Evolutionary conservation across 2,113 vertebrate species (phyloP).

Genomic region (Lucifuga dentata): DNA sequence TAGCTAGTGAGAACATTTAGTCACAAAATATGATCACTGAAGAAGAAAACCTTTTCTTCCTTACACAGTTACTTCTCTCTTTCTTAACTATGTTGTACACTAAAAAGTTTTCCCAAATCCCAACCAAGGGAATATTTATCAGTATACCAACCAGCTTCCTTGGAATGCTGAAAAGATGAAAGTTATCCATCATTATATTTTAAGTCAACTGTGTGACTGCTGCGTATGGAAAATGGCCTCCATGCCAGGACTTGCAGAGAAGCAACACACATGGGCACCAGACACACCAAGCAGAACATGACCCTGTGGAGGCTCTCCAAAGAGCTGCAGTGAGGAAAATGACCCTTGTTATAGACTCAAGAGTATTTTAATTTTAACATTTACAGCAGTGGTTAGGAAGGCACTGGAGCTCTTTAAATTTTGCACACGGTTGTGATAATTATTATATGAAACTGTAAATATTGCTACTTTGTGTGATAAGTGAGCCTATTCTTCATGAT

Average conservation of each 20-base stretch:
- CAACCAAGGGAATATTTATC: neutral
- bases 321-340: constrained; percentile 70
- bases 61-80: neutral
- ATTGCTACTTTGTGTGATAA: too few species aligned
- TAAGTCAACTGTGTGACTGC: constrained; percentile 80
- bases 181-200: constrained; percentile 74
- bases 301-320: constrained; percentile 82
- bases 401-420: too few species aligned
- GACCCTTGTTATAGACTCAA: neutral
- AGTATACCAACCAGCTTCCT: neutral
- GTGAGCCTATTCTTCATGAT: too few species aligned
- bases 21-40: too few species aligned
- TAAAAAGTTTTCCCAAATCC: neutral
- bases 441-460: too few species aligned
- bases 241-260: constrained; percentile 85
- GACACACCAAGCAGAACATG: constrained; percentile 90
- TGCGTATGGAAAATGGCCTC: constrained; percentile 89
- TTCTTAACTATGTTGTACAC: neutral
- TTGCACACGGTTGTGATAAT: too few species aligned
- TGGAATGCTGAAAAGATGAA: neutral
- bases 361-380: too few species aligned
- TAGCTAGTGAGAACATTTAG: too few species aligned
- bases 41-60: neutral
- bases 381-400: too few species aligned
- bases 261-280: constrained; percentile 86